Conservation (phyloP, 2,113 vertebrate species). For the Hypocryptadius cinnamomeus region DNA sequence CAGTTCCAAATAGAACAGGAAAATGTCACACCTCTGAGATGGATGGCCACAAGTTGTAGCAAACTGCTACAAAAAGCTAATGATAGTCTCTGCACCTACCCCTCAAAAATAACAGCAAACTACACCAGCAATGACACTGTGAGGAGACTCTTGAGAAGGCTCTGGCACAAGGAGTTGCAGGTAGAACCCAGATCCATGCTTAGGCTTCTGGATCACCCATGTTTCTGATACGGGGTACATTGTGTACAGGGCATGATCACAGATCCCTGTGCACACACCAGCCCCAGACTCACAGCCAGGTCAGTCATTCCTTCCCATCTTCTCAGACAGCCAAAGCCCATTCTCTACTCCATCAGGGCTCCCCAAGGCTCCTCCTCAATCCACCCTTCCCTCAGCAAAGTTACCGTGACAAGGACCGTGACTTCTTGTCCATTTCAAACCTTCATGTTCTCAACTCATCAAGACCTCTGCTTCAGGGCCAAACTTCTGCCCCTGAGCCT, state of each 20-base stretch:
- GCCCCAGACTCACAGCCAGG: neutral
- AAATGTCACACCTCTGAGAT: neutral
- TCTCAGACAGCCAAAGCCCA: neutral
- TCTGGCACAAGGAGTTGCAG: neutral
- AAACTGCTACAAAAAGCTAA: neutral
- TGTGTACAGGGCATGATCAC: neutral
- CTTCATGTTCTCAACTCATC: neutral
- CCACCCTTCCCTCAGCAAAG: neutral
- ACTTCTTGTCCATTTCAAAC: neutral
- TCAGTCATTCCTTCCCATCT: neutral
- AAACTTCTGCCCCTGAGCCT: neutral
- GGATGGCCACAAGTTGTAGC: neutral
- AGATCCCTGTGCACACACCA: neutral
- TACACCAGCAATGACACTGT: neutral
- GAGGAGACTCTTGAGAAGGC: neutral
- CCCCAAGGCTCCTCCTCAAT: neutral
- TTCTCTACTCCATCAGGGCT: neutral
- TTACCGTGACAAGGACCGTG: accelerated
- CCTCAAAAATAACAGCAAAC: neutral
- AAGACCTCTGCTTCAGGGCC: neutral
- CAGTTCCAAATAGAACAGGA: neutral
- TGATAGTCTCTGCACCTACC: neutral
- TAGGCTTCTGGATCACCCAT: neutral
- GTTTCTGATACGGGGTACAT: accelerated
- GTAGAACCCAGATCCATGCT: neutral